phyloP scores from a whole-genome alignment of 2,888 invertebrate species.

The Cylloceria caligata region DNA sequence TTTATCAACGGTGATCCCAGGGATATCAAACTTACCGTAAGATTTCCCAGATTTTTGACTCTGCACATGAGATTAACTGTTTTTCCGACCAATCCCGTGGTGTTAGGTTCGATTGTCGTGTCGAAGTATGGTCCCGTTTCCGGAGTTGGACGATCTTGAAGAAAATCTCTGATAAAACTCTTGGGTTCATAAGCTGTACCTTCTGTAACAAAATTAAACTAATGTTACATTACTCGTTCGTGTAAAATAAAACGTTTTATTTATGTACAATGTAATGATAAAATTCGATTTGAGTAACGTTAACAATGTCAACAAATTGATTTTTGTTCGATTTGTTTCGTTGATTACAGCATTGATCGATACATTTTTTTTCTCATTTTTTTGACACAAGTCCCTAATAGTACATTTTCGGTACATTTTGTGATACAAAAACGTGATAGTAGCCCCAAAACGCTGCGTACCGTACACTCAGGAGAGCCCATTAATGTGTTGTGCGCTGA shows the following conservation, averaged over 20 bases:
- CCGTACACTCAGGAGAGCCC: no score
- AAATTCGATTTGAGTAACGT: background rate
- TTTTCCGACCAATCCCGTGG: conserved; percentile 85
- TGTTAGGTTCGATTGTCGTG: conserved; percentile 82
- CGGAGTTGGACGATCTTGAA: conserved; percentile 82
- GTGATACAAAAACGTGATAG: no score
- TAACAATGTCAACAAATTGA: background rate
- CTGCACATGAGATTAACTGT: conserved; percentile 84
- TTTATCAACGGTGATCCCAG: no score
- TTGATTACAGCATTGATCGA: background rate
- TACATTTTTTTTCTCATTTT: background rate
- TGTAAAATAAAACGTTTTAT: background rate
- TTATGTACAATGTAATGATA: background rate
- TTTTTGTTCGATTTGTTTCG: background rate
- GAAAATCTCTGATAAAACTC: conserved; percentile 82
- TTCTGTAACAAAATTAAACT: conserved; percentile 65
- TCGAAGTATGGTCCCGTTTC: conserved; percentile 83
- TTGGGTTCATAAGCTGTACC: conserved; percentile 85
- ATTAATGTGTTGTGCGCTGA: no score
- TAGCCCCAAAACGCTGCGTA: no score
- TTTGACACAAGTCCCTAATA: no score
- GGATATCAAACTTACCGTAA: conserved; percentile 83
- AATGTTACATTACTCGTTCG: background rate
- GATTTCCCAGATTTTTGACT: conserved; percentile 85
- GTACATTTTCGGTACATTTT: no score